phyloP scores from a whole-genome alignment of 2,888 invertebrate species.

The Selenia dentaria region DNA sequence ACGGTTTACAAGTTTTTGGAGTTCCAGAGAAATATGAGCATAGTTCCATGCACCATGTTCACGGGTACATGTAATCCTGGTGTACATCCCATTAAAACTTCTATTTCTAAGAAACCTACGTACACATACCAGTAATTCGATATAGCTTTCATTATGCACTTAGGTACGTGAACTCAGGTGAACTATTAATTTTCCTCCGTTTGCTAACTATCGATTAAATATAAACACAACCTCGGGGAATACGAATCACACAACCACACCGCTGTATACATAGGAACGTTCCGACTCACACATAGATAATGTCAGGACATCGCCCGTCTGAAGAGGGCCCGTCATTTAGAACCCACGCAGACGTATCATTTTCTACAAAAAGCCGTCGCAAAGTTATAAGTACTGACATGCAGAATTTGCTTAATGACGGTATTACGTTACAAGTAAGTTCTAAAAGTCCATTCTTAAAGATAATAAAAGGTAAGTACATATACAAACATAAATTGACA shows the following conservation, averaged over 20 bases:
- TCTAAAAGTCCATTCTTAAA: too few species aligned
- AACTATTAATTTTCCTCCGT: constrained; percentile 48
- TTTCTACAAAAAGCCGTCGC: constrained; percentile 5
- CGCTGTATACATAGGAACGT: neutral
- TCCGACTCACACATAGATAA: neutral
- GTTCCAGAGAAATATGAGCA: too few species aligned
- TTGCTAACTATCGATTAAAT: constrained; percentile 29
- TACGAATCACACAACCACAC: neutral
- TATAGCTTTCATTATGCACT: too few species aligned
- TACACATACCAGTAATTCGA: too few species aligned
- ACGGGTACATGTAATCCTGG: too few species aligned
- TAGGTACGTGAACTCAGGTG: constrained; percentile 35
- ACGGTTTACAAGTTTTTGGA: too few species aligned
- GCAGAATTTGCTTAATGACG: constrained; percentile 5
- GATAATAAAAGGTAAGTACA: too few species aligned
- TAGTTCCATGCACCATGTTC: too few species aligned
- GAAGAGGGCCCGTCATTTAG: constrained; percentile 22
- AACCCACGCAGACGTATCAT: constrained; percentile 22
- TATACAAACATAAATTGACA: too few species aligned
- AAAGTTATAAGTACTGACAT: neutral
- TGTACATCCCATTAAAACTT: too few species aligned
- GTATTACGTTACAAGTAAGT: too few species aligned
- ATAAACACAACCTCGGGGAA: neutral
- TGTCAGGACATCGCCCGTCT: constrained; percentile 12
- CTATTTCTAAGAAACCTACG: too few species aligned